These are phyloP conservation scores for Acrocephalus kingi DNA, from an alignment of 2,113 vertebrate species.

Conservation along the genomic window DNA sequence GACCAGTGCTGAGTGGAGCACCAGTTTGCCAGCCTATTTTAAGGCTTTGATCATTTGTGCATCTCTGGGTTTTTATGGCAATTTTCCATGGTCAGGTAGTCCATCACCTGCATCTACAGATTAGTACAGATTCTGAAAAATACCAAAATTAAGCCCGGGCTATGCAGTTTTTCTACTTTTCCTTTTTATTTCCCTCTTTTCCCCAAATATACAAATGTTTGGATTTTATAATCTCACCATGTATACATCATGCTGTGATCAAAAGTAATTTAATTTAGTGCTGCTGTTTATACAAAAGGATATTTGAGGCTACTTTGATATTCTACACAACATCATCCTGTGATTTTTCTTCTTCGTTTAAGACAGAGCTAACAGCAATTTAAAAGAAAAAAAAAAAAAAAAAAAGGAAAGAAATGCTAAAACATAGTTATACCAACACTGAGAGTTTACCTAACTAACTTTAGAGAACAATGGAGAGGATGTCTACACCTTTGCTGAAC, in stretches of 20 bases:
- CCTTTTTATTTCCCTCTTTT: not conserved
- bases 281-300: not conserved
- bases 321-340: not conserved
- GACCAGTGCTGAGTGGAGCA: not conserved
- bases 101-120: not conserved
- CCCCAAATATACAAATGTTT: not conserved
- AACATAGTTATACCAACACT: not conserved
- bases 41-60: not conserved
- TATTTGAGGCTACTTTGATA: not conserved
- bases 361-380: not conserved
- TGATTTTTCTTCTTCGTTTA: not conserved
- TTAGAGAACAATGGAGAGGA: not conserved
- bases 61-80: not conserved
- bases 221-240: not conserved
- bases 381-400: not conserved
- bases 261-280: not conserved
- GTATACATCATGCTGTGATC: not conserved
- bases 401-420: not conserved
- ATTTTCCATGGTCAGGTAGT: not conserved
- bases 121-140: not conserved
- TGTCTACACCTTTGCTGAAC: not conserved
- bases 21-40: not conserved
- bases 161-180: not conserved
- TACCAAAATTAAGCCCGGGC: not conserved
- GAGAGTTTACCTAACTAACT: not conserved